phyloP scores from a whole-genome alignment of 2,888 invertebrate genomes.

The Toxonevra muliebris region DNA sequence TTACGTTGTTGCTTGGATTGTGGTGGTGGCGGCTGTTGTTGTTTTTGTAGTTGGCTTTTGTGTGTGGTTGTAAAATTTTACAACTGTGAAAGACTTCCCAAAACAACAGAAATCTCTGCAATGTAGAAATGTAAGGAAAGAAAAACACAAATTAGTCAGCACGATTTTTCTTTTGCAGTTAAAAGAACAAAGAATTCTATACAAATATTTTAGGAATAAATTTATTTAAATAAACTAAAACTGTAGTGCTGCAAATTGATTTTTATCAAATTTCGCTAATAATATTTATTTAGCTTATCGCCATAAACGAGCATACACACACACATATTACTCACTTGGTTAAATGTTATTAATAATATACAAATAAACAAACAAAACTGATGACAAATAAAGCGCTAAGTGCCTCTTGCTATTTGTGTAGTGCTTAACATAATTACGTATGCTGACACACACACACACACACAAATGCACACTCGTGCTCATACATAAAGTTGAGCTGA shows the following conservation, averaged over 20 bases:
- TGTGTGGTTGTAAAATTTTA: not conserved
- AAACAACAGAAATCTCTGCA: not conserved
- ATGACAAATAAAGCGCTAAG: too few species aligned
- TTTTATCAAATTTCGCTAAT: not conserved
- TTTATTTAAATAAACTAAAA: not conserved
- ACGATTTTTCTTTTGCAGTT: not conserved
- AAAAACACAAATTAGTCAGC: conserved; percentile 1
- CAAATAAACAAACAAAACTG: too few species aligned
- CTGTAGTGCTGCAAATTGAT: not conserved
- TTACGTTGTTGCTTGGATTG: conserved; percentile 22
- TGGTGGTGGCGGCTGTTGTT: conserved; percentile 28
- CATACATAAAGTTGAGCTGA: not conserved
- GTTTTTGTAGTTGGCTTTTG: conserved; percentile 19
- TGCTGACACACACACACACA: not conserved
- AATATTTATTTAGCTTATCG: too few species aligned
- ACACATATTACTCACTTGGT: too few species aligned
- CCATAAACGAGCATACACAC: not conserved
- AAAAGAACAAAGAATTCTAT: too few species aligned
- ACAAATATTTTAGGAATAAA: too few species aligned
- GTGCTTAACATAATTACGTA: not conserved
- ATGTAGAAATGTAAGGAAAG: not conserved
- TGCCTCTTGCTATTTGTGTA: too few species aligned
- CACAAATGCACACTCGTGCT: not conserved
- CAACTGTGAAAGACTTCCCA: not conserved
- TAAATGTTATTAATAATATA: too few species aligned